Evolutionary conservation across 2,113 vertebrate species (phyloP).

Genomic region (Oceanodroma tethys): DNA sequence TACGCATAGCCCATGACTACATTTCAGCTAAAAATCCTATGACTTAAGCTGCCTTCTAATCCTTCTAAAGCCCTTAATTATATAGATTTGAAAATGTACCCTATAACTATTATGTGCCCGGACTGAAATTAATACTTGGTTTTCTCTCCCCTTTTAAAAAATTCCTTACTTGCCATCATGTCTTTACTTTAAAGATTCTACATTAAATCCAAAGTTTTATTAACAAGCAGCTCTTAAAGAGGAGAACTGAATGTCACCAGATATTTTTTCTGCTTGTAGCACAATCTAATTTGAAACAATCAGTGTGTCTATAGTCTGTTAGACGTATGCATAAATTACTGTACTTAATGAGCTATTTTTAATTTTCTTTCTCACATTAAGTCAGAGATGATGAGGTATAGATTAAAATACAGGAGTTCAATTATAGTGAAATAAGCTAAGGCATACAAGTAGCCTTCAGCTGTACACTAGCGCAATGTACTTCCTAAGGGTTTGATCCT

Average conservation of each 20-base stretch:
- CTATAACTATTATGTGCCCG: conserved; percentile 32
- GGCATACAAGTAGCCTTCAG: background rate
- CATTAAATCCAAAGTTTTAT: background rate
- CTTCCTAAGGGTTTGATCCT: background rate
- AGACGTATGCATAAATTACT: background rate
- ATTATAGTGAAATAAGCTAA: background rate
- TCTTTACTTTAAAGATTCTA: background rate
- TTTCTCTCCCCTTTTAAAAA: background rate
- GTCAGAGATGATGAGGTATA: background rate
- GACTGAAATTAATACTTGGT: conserved; percentile 42
- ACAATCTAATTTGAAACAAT: background rate
- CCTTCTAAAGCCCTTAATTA: conserved; percentile 61
- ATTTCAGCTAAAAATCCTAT: conserved; percentile 36
- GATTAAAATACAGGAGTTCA: background rate
- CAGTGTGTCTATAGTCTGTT: background rate
- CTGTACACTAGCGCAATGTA: background rate
- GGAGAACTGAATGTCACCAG: background rate
- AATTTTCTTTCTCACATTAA: background rate
- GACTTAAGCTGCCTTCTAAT: conserved; percentile 45
- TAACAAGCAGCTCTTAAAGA: background rate
- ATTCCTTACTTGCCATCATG: background rate
- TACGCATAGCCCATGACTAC: conserved; percentile 9
- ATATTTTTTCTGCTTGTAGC: background rate
- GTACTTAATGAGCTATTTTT: background rate
- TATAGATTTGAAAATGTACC: conserved; percentile 44